Evolutionary conservation across 1,140 invertebrate species (phyloP), one percentile per base, ranked within the genome.

Genomic region (Monochamus saltuarius): DNA sequence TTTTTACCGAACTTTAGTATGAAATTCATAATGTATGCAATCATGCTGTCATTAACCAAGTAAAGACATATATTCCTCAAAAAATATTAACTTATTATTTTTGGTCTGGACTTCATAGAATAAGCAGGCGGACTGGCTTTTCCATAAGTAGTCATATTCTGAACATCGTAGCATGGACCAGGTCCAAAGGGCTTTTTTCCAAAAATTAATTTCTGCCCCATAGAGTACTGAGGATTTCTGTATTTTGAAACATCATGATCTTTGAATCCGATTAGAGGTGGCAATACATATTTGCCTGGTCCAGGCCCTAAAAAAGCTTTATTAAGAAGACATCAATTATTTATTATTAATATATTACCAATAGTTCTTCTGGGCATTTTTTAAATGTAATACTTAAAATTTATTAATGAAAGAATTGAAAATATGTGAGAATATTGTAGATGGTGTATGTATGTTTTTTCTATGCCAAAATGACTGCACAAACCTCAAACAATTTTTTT

Each of bases 251-350:
- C 74, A 71, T 86, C 84, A 70, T 87, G 85, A 22, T 74, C 62
- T 0, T 77, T 66, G 71, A 78, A 85, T 10, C 85, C 85, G 7
- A 83, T 78, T 14, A 79, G 79, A 13, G 82, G 73, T 0, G 85
- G 84, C 61, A 87, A 72, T 59, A 68, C 65, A 66, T 86, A 86
- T 10, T 83, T 82, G 47, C 82, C 84, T 6, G 85, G 84, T 29
- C 85, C 85, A 46, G 85, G 85, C 11, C 84, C 85, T 83, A 57
- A 47, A 70, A 42, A 16, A 14, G 40, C n/a, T 9, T 1, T 47
- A 10, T 47, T n/a, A 47, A 19, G 22, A 29, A 29, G 2, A 29
- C 22, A 29, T 29, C 2, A 29, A 29, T 29, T 3, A 29, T 29
- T 29, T 29, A 29, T 29, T 29, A 29, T 29, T 29, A 29, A 29